These are phyloP conservation scores for Spea bombifrons DNA, from an alignment of 2,113 vertebrate genomes.

Conservation along the genomic window DNA sequence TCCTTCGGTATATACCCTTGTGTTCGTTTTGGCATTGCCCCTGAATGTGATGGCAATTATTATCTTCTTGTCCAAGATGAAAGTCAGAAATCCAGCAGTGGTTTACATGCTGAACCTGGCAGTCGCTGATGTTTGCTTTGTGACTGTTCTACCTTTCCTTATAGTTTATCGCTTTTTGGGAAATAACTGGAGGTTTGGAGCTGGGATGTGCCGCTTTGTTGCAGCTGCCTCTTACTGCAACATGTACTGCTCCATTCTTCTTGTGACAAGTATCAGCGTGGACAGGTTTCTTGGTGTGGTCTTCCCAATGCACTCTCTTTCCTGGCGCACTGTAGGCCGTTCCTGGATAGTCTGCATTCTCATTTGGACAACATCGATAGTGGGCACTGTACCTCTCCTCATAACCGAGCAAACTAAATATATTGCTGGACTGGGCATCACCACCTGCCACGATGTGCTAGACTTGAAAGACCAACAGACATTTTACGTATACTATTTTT, in stretches of 20 bases:
- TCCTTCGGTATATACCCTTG: conserved; percentile 76
- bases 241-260: conserved; percentile 92
- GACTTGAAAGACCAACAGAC: conserved; percentile 55
- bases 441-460: conserved; percentile 89
- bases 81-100: conserved; percentile 78
- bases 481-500: conserved; percentile 83
- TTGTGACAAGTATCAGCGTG: conserved; percentile 81
- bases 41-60: conserved; percentile 77
- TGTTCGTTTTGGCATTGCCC: conserved; percentile 78
- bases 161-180: conserved; percentile 85
- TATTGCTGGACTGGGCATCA: conserved; percentile 74
- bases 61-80: conserved; percentile 75
- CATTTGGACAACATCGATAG: conserved; percentile 80
- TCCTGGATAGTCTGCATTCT: conserved; percentile 68
- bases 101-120: conserved; percentile 95
- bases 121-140: conserved; percentile 81
- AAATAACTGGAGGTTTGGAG: conserved; percentile 83
- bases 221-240: conserved; percentile 89
- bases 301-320: conserved; percentile 83
- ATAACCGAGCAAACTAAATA: conserved; percentile 71
- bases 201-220: conserved; percentile 74
- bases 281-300: conserved; percentile 91
- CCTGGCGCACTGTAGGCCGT: conserved; percentile 76
- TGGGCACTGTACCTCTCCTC: conserved; percentile 77
- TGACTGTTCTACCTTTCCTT: conserved; percentile 81